phyloP scores from a whole-genome alignment of 2,797 vertebrate genomes.

The Coracias cyanogaster region DNA sequence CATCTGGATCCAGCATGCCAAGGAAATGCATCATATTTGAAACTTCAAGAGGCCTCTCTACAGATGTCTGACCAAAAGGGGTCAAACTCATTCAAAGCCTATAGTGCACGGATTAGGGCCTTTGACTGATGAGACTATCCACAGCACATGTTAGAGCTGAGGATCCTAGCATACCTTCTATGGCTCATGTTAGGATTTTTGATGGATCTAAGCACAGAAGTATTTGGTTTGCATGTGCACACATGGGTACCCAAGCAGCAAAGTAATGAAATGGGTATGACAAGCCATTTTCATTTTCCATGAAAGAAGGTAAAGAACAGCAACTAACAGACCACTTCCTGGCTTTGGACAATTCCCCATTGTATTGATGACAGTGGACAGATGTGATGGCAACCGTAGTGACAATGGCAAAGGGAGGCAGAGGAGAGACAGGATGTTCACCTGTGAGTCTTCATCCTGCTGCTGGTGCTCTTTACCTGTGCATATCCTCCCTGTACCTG shows the following conservation, averaged over 20 bases:
- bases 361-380: not conserved
- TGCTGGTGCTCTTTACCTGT: not conserved
- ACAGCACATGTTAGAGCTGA: not conserved
- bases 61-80: conserved; percentile 75
- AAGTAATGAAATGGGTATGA: not conserved
- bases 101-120: conserved; percentile 3
- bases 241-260: not conserved
- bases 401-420: not conserved
- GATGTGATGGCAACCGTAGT: not conserved
- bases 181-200: not conserved
- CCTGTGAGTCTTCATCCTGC: not conserved
- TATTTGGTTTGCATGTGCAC: not conserved
- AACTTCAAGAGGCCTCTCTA: conserved; percentile 74
- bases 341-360: not conserved
- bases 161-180: not conserved
- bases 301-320: not conserved
- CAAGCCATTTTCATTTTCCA: not conserved
- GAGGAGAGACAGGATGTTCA: not conserved
- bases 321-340: not conserved
- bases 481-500: not conserved
- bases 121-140: conserved; percentile 49
- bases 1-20: conserved; percentile 77
- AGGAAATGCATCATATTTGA: conserved; percentile 71
- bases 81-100: conserved; percentile 48
- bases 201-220: not conserved